Percentiles rank a stretch among this genome's conserved stretches.
These are phyloP conservation scores for Epistrophella euchroma DNA, from an alignment of 2,888 invertebrate species.

Conservation along the genomic window DNA sequence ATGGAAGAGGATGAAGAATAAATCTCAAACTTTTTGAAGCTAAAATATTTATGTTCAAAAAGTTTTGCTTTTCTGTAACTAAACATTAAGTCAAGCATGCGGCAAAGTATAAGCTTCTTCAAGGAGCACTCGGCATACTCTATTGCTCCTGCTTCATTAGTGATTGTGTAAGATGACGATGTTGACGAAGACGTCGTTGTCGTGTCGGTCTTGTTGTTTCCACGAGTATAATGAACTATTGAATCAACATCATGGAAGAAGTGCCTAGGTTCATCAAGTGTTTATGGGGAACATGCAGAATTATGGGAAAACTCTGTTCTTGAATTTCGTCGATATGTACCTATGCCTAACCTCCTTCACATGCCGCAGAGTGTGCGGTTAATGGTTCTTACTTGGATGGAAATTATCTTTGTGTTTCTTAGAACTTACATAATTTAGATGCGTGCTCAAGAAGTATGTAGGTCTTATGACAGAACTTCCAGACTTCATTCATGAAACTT, in stretches of 20 bases:
- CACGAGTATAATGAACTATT: slow-evolving; percentile 42
- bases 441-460: slow-evolving; percentile 10
- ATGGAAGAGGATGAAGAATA: slow-evolving; percentile 1
- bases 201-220: neutral
- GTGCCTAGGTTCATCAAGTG: slow-evolving; percentile 42
- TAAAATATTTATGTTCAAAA: slow-evolving; percentile 56
- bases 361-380: slow-evolving; percentile 25
- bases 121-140: slow-evolving; percentile 14
- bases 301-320: slow-evolving; percentile 39
- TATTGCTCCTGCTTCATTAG: neutral
- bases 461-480: slow-evolving; percentile 8
- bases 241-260: slow-evolving; percentile 40
- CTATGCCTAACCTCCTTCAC: neutral
- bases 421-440: slow-evolving; percentile 54
- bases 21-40: slow-evolving; percentile 38
- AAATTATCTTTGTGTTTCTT: slow-evolving; percentile 49
- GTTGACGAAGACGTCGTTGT: no score
- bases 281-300: slow-evolving; percentile 13
- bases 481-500: slow-evolving; percentile 7
- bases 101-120: slow-evolving; percentile 17
- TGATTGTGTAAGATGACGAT: no score
- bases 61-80: slow-evolving; percentile 31
- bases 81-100: slow-evolving; percentile 37
- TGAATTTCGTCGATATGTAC: slow-evolving; percentile 3
- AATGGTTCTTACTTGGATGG: no score